Evolutionary conservation across 2,113 vertebrate genomes (phyloP).

Genomic region (Hemicordylus capensis): DNA sequence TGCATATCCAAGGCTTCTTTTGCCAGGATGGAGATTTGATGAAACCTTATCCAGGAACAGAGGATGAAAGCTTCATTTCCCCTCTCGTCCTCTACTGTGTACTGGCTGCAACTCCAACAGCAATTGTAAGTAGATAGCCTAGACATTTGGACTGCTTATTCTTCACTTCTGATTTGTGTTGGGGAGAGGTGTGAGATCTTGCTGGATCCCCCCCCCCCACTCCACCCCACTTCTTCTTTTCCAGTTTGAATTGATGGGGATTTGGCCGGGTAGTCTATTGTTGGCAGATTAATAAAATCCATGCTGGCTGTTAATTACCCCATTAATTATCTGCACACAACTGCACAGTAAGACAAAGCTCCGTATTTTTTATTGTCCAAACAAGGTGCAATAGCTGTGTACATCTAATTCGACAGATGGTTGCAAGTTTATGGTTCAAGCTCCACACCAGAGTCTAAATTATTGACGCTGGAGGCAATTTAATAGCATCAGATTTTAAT

Average conservation of each 20-base stretch:
- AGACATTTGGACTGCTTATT: slow-evolving; percentile 43
- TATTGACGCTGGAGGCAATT: slow-evolving; percentile 26
- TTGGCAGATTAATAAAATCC: slow-evolving; percentile 2
- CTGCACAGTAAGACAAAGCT: slow-evolving; percentile 38
- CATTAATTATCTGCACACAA: slow-evolving; percentile 55
- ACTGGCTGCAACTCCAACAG: slow-evolving; percentile 90
- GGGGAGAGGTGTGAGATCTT: not conserved
- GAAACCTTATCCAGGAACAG: slow-evolving; percentile 95
- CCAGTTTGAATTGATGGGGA: slow-evolving; percentile 34
- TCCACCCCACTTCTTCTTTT: slow-evolving; percentile 22
- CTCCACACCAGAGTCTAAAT: not conserved
- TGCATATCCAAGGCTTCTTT: slow-evolving; percentile 99
- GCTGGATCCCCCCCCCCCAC: slow-evolving; percentile 31
- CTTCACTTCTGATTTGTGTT: not conserved
- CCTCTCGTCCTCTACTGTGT: slow-evolving; percentile 95
- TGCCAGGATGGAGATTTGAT: slow-evolving; percentile 95
- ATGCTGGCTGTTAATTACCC: slow-evolving; percentile 38
- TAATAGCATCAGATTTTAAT: slow-evolving; percentile 19
- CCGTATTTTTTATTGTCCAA: slow-evolving; percentile 22
- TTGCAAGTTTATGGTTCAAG: slow-evolving; percentile 36
- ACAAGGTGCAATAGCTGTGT: slow-evolving; percentile 40
- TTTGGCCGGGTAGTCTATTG: slow-evolving; percentile 14
- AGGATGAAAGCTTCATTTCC: slow-evolving; percentile 93
- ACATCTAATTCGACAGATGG: slow-evolving; percentile 31
- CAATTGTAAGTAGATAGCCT: slow-evolving; percentile 86